Base-by-base conservation (phyloP, 2,888 invertebrate species). In the Thereva unica region DNA sequence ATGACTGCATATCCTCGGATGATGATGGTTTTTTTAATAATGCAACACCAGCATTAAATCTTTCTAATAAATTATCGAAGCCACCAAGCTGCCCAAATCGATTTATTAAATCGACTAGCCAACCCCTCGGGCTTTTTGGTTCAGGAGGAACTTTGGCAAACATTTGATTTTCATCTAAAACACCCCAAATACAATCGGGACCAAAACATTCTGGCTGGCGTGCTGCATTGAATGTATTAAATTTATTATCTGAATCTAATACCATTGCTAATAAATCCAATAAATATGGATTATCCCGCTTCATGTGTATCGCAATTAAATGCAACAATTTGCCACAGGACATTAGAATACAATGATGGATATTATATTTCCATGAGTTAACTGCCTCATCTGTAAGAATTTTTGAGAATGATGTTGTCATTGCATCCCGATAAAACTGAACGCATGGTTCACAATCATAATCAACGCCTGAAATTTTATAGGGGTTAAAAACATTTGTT, bases 381-480 rank as follows among this genome's bases (percentile, higher is more conserved):
- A 97, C 97, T 64, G 97, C 97, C 82, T 97, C 97, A 82, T 97
- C 97, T 12, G 96, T 96, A 76, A 97, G 85, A 78, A 97, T 95
- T 84, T 97, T 97, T 57, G 93, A 93, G 82, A 97, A 97, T 63
- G 97, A 97, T 73, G 92, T 88, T 70, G 95, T 94, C 73, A 97
- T 85, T 61, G 95, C 95, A 79, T 97, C 96, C 75, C 93, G 89
- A 84, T 95, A 96, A 83, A 97, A 97, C 74, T 94, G 86, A 79
- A 96, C 95, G 81, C 97, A 97, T 64, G 91, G 87, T 81, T 92
- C 90, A 78, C 94, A 91, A 77, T 91, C 89, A 70, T 89, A 87
- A 83, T 97, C 97, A 80, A 92, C 85, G 77, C 91, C 93, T 93
- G 78, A 44, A 78, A 77, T 61, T 69, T 69, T 42, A 72, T 41